Conservation (phyloP, 2,888 invertebrate genomes). For the Scotopteryx bipunctaria region DNA sequence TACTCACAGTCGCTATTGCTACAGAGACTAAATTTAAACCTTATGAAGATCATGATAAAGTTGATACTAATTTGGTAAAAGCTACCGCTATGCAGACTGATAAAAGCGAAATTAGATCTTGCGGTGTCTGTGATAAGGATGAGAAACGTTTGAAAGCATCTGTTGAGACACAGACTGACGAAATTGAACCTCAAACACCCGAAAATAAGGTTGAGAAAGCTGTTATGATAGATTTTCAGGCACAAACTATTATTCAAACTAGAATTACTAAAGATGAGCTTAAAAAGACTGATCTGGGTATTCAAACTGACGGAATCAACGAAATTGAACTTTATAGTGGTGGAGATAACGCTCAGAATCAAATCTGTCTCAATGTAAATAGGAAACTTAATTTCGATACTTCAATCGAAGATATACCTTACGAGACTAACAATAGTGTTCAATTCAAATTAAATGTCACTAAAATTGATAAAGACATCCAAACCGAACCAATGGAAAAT, state of each 20-base stretch:
- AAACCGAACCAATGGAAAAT: constrained; percentile 27
- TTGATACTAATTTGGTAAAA: neutral
- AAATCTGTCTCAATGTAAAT: neutral
- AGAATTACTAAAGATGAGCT: neutral
- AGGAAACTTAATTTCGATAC: constrained; percentile 16
- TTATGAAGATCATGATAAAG: neutral
- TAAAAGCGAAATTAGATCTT: constrained; percentile 7
- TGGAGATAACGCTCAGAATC: constrained; percentile 18
- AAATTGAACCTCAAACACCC: constrained; percentile 16
- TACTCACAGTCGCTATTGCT: neutral
- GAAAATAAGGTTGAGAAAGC: neutral
- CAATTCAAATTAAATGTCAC: constrained; percentile 2
- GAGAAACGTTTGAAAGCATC: neutral
- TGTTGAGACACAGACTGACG: constrained; percentile 45
- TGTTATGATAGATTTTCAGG: constrained; percentile 4
- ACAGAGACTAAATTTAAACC: neutral
- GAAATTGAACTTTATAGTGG: constrained; percentile 8
- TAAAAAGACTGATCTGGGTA: constrained; percentile 14
- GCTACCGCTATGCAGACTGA: constrained; percentile 39
- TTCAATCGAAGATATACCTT: constrained; percentile 2
- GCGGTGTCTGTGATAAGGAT: neutral
- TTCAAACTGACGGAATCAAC: constrained; percentile 2
- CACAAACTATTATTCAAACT: constrained; percentile 11
- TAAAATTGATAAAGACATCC: constrained; percentile 18
- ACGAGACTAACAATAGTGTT: neutral